A percentile compares a stretch with the other conserved stretches of the same genome.
These are phyloP conservation scores for Drosophila engyochracea DNA, from an alignment of 2,888 invertebrate genomes.

Conservation along the genomic window DNA sequence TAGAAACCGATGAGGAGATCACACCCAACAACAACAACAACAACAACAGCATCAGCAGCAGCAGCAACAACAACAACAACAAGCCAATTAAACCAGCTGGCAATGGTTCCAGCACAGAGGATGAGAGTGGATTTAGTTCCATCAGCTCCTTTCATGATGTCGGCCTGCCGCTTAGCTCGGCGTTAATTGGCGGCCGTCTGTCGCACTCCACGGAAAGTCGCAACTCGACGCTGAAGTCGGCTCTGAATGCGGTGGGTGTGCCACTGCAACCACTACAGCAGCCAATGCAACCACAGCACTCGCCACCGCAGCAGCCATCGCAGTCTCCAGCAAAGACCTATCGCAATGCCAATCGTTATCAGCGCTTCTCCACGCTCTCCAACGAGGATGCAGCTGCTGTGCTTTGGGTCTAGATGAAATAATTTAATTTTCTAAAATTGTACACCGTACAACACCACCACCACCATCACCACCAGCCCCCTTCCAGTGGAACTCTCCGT, in stretches of 20 bases:
- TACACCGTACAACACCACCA: background rate
- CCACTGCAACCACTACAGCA: conserved; percentile 60
- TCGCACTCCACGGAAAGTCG: conserved; percentile 77
- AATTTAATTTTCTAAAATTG: background rate
- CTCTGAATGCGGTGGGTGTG: conserved; percentile 78
- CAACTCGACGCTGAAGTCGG: conserved; percentile 84
- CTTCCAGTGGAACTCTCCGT: conserved; percentile 6
- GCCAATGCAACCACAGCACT: conserved; percentile 22
- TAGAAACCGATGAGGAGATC: conserved; percentile 84
- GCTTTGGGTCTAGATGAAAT: conserved; percentile 78
- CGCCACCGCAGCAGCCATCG: conserved; percentile 32
- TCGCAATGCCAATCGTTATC: conserved; percentile 80
- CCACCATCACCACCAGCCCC: too few species aligned
- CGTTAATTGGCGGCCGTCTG: conserved; percentile 62
- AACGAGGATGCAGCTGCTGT: conserved; percentile 84
- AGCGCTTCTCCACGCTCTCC: conserved; percentile 83
- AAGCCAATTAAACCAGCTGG: conserved; percentile 49
- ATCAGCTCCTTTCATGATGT: conserved; percentile 94
- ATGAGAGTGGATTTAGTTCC: conserved; percentile 94
- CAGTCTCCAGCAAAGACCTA: conserved; percentile 80
- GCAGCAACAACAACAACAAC: conserved; percentile 45
- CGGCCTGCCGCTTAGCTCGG: conserved; percentile 87
- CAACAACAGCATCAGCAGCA: conserved; percentile 18
- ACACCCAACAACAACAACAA: conserved; percentile 28
- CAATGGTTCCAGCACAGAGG: conserved; percentile 87